Conservation (phyloP, 2,797 vertebrate species). For the Phataginus tetradactyla region DNA sequence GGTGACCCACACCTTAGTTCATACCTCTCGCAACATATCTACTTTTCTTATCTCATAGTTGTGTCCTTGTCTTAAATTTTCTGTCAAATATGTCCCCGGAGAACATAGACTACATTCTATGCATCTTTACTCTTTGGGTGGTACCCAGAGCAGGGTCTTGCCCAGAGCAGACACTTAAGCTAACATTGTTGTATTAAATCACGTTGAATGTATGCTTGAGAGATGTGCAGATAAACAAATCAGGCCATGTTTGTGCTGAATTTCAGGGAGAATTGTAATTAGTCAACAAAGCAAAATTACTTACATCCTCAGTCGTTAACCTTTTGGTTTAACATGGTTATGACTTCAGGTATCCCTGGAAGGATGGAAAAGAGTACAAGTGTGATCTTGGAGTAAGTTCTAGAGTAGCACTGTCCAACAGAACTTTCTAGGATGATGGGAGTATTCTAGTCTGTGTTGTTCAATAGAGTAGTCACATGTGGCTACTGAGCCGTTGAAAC, state of each 20-base stretch:
- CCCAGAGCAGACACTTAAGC: not conserved
- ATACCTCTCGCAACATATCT: not conserved
- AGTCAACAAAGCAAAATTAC: not conserved
- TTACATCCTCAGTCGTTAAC: not conserved
- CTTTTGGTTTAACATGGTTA: not conserved
- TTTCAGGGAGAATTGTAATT: conserved; percentile 18
- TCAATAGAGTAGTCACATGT: not conserved
- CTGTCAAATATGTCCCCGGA: not conserved
- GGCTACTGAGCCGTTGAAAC: conserved; percentile 14
- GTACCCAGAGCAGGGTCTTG: not conserved
- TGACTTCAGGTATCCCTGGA: not conserved
- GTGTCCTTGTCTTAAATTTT: not conserved
- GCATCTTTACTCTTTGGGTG: not conserved
- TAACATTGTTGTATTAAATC: not conserved
- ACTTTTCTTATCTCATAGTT: conserved; percentile 15
- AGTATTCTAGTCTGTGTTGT: not conserved
- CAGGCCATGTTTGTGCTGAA: not conserved
- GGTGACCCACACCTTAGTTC: not conserved
- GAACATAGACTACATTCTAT: not conserved
- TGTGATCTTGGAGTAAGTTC: conserved; percentile 10
- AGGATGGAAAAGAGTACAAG: not conserved
- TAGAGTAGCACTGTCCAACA: not conserved
- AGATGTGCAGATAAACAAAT: not conserved
- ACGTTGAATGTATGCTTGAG: not conserved
- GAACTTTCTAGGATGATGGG: not conserved